phyloP scores from a whole-genome alignment of 2,888 invertebrate genomes.

The Eupeodes latifasciatus region DNA sequence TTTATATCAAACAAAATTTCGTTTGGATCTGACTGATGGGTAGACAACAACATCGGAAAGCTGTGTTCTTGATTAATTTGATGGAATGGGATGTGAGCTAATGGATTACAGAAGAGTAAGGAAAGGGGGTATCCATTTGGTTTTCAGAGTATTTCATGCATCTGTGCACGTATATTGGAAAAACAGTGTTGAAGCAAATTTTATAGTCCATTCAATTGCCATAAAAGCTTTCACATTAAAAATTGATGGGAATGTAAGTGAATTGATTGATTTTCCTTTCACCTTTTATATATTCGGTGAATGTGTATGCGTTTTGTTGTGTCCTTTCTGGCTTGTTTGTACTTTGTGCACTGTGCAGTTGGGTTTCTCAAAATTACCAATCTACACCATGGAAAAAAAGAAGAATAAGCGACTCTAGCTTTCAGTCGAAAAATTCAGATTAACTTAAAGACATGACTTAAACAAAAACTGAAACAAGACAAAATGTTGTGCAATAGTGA shows the following conservation, averaged over 20 bases:
- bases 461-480: constrained; percentile 28
- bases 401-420: too few relatives aligned
- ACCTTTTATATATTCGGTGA: constrained; percentile 34
- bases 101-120: constrained; percentile 26
- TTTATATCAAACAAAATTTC: constrained; percentile 8
- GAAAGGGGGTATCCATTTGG: constrained; percentile 54
- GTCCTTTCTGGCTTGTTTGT: background rate
- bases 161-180: background rate
- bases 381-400: background rate
- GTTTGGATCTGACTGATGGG: background rate
- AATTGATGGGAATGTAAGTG: constrained; percentile 80
- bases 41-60: background rate
- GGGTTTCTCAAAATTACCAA: constrained; percentile 47
- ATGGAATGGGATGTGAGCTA: constrained; percentile 38
- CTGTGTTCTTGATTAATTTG: background rate
- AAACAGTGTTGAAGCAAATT: constrained; percentile 59
- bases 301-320: background rate
- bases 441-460: constrained; percentile 46
- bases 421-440: constrained; percentile 40
- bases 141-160: too few relatives aligned
- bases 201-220: constrained; percentile 74
- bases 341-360: background rate
- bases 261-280: constrained; percentile 81
- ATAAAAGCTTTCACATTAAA: constrained; percentile 57
- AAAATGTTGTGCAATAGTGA: constrained; percentile 23